Percentiles rank a stretch among this genome's conserved stretches.
phyloP scores from a whole-genome alignment of 2,797 vertebrate species.

The Chelonia mydas region DNA sequence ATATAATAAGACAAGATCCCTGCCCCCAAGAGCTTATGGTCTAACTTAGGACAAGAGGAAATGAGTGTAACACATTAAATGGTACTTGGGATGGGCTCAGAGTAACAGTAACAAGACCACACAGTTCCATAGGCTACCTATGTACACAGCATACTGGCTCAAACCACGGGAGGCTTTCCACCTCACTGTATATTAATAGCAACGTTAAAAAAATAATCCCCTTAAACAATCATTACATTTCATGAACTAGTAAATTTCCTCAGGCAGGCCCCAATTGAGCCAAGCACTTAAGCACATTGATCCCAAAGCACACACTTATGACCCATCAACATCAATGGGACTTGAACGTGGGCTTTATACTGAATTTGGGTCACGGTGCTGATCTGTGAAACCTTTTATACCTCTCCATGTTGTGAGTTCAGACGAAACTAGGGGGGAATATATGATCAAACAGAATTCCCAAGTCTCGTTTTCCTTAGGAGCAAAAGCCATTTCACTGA shows the following conservation, averaged over 20 bases:
- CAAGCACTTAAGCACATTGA: background rate
- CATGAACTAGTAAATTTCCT: background rate
- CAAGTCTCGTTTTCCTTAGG: slow-evolving; percentile 64
- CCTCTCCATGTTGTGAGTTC: background rate
- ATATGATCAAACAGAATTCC: background rate
- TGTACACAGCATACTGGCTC: background rate
- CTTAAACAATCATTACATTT: background rate
- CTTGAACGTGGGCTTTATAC: background rate
- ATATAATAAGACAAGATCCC: background rate
- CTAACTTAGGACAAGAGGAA: background rate
- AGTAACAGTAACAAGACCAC: background rate
- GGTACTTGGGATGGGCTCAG: background rate
- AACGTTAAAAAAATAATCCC: background rate
- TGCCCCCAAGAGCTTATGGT: background rate
- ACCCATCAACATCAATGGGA: rapidly evolving
- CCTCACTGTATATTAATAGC: background rate
- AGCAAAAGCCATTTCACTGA: slow-evolving; percentile 56
- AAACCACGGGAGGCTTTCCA: background rate
- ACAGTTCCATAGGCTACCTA: background rate
- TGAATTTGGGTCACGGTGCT: background rate
- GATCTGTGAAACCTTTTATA: background rate
- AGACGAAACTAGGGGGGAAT: background rate
- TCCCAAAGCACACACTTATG: background rate
- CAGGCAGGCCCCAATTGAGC: background rate
- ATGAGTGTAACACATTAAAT: background rate